Evolutionary conservation across 1,140 invertebrate species (phyloP).

Genomic region (Phymastichus coffea): DNA sequence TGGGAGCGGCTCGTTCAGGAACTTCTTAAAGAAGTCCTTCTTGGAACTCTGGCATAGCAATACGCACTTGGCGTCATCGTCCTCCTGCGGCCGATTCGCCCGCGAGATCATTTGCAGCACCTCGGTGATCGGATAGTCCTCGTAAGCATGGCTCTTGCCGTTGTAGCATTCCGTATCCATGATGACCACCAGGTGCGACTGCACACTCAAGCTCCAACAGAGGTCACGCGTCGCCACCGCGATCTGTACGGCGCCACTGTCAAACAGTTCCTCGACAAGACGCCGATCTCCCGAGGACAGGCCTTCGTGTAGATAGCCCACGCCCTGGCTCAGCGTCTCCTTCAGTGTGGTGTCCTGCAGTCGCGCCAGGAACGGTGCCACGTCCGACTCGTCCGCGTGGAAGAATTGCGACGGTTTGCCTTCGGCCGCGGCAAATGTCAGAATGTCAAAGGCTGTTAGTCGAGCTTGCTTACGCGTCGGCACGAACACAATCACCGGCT

Average conservation of each 20-base stretch:
- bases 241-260: conserved; percentile 90
- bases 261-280: conserved; percentile 90
- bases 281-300: conserved; percentile 79
- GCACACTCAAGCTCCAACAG: conserved; percentile 88
- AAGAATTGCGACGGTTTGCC: conserved; percentile 83
- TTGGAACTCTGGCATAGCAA: conserved; percentile 96
- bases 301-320: conserved; percentile 97
- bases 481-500: conserved; percentile 95
- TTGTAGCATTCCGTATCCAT: conserved; percentile 98
- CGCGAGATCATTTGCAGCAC: conserved; percentile 97
- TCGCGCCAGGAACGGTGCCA: conserved; percentile 83
- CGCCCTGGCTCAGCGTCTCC: conserved; percentile 88
- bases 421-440: conserved; percentile 91
- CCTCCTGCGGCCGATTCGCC: conserved; percentile 85
- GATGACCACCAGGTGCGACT: conserved; percentile 89
- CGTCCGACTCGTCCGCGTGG: conserved; percentile 82
- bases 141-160: conserved; percentile 89
- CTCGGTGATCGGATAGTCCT: conserved; percentile 97
- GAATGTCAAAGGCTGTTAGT: conserved; percentile 90
- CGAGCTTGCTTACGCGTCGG: conserved; percentile 91
- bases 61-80: conserved; percentile 95
- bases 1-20: conserved; percentile 95
- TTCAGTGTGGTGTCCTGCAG: conserved; percentile 86
- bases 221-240: conserved; percentile 88
- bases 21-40: conserved; percentile 99